A percentile compares a stretch with the other conserved stretches of the same genome.
Evolutionary conservation across 2,888 invertebrate genomes (phyloP).

Genomic region (Orchesella flavescens): DNA sequence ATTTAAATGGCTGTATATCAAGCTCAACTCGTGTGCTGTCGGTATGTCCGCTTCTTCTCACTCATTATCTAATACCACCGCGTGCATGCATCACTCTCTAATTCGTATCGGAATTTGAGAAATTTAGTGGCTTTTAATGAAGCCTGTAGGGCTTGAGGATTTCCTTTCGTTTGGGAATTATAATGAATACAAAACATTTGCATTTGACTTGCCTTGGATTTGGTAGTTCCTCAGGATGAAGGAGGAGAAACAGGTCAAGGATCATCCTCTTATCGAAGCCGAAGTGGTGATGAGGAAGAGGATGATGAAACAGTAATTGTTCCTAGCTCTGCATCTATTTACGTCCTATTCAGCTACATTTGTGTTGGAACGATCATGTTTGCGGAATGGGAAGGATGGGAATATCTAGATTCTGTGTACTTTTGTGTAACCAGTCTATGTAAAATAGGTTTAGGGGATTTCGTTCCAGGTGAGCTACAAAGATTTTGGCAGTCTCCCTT

Average conservation of each 20-base stretch:
- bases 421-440: constrained; percentile 92
- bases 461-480: constrained; percentile 82
- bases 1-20: constrained; percentile 86
- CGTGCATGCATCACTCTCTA: too few species aligned
- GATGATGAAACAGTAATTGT: constrained; percentile 79
- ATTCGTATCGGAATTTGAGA: too few species aligned
- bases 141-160: too few species aligned
- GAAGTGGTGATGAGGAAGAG: constrained; percentile 60
- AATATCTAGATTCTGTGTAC: constrained; percentile 88
- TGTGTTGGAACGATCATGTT: constrained; percentile 90
- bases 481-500: constrained; percentile 26
- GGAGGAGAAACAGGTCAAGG: constrained; percentile 25
- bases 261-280: constrained; percentile 28
- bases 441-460: constrained; percentile 92
- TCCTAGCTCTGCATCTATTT: constrained; percentile 90
- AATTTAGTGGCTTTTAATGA: too few species aligned
- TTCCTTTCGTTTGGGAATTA: neutral
- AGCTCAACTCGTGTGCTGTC: constrained; percentile 81
- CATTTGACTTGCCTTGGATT: neutral
- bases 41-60: constrained; percentile 50
- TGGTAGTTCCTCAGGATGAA: constrained; percentile 10
- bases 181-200: neutral
- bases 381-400: constrained; percentile 81
- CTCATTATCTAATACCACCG: too few species aligned
- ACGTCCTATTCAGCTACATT: constrained; percentile 90